Conservation (phyloP, 2,113 vertebrate species). For the Herpailurus yagouaroundi region DNA sequence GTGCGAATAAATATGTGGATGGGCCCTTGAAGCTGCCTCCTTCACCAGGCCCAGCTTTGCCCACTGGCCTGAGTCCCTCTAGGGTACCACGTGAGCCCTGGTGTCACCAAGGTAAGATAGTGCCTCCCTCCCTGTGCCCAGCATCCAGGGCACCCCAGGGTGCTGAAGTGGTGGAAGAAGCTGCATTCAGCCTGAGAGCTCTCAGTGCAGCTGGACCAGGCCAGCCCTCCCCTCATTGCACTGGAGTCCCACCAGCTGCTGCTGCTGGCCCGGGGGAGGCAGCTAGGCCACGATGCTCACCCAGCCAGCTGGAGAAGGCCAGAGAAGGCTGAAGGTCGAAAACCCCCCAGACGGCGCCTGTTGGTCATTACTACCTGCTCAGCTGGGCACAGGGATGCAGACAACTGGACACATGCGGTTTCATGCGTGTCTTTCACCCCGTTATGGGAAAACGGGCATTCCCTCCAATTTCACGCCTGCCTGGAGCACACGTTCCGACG, state of each 20-base stretch:
- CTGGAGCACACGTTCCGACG: constrained; percentile 41
- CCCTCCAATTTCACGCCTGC: constrained; percentile 63
- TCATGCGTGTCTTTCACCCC: not conserved
- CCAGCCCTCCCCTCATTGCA: not conserved
- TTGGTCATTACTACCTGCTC: not conserved
- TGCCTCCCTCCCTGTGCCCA: not conserved
- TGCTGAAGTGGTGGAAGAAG: not conserved
- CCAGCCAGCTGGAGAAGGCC: not conserved
- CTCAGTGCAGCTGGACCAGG: not conserved
- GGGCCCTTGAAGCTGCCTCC: not conserved
- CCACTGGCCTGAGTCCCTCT: not conserved
- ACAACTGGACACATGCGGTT: not conserved
- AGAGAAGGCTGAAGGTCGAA: not conserved
- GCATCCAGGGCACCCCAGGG: too few relatives aligned
- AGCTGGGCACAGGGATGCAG: not conserved
- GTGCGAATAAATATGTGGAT: too few relatives aligned
- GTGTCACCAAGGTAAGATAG: not conserved
- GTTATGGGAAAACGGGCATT: not conserved
- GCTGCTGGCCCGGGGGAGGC: not conserved
- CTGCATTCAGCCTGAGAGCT: not conserved
- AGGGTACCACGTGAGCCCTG: not conserved
- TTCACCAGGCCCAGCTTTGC: not conserved
- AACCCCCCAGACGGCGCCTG: not conserved
- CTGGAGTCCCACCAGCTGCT: not conserved
- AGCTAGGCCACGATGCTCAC: not conserved